Evolutionary conservation across 2,797 vertebrate species (phyloP), one percentile per base, ranked within the genome.

Genomic region (Aulostomus chinensis): DNA sequence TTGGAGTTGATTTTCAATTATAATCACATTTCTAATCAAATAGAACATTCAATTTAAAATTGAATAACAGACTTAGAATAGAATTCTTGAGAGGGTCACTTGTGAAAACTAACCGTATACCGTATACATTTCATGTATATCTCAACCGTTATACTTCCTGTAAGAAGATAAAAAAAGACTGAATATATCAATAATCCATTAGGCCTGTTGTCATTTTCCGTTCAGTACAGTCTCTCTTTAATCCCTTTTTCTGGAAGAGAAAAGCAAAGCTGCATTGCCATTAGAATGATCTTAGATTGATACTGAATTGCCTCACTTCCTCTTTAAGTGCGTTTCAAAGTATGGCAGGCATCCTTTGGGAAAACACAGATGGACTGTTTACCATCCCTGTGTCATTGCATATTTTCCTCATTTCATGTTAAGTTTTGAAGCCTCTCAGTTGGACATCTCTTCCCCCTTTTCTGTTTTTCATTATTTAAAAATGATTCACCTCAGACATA

Each of bases 251-350:
- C 28, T 47, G n/a, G 33, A 18, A 12, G 58, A 58, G 69, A 39
- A 53, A 68, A 61, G 53, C 29, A 54, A 59, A 51, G 65, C 51
- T 37, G 41, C 43, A 55, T 39, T 62, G 45, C 78, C 61, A 84
- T 86, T 85, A 85, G 60, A 77, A 67, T 64, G 59, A 68, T 81
- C 30, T 70, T 73, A 71, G 76, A 87, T 78, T 86, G 85, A 85
- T 86, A 77, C 25, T 81, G 70, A 68, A 76, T 71, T 79, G 80
- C 79, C 36, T 40, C 68, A 74, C 77, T 74, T 81, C 63, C 64
- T 80, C 78, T 85, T 83, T 78, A 85, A 89, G 83, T 88, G 85
- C 74, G 67, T 85, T 84, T 85, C 63, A 85, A 84, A 89, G 76
- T 85, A 85, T 83, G 82, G 69, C 83, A 85, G 80, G 54, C 54